phyloP scores from a whole-genome alignment of 2,888 invertebrate genomes.

The Cantharis lateralis region DNA sequence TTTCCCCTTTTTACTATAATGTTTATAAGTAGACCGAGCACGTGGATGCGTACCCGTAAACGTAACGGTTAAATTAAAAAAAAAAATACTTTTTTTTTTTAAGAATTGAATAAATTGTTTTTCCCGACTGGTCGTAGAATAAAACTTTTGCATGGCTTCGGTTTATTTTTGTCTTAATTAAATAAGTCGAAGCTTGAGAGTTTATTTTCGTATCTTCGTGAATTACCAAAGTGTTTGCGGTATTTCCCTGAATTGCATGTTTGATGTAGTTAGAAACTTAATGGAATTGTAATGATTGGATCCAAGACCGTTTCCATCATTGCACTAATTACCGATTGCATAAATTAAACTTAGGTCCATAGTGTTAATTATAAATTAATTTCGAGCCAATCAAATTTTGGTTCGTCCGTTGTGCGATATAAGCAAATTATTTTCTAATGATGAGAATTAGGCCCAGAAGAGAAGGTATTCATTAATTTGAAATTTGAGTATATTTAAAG shows the following conservation, averaged over 20 bases:
- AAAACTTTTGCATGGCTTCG: background rate
- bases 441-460: background rate
- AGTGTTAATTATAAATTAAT: background rate
- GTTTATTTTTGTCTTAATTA: background rate
- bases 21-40: slow-evolving; percentile 19
- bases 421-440: background rate
- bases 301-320: slow-evolving; percentile 34
- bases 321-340: slow-evolving; percentile 34
- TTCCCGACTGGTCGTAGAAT: too few species aligned
- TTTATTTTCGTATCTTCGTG: slow-evolving; percentile 37
- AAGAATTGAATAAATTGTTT: background rate
- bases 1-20: slow-evolving; percentile 27
- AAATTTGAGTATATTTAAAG: background rate
- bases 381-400: background rate
- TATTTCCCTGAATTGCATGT: slow-evolving; percentile 49
- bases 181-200: background rate
- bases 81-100: background rate
- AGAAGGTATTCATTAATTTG: background rate
- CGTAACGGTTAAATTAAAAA: background rate
- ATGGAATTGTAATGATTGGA: slow-evolving; percentile 49
- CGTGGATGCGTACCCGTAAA: slow-evolving; percentile 16
- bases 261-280: slow-evolving; percentile 52
- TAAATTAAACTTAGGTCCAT: slow-evolving; percentile 5
- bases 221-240: slow-evolving; percentile 51
- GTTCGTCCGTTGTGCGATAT: background rate